A percentile compares a stretch with the other conserved stretches of the same genome.
phyloP scores from a whole-genome alignment of 1,140 invertebrate genomes.

The Bathynomus jamesi region DNA sequence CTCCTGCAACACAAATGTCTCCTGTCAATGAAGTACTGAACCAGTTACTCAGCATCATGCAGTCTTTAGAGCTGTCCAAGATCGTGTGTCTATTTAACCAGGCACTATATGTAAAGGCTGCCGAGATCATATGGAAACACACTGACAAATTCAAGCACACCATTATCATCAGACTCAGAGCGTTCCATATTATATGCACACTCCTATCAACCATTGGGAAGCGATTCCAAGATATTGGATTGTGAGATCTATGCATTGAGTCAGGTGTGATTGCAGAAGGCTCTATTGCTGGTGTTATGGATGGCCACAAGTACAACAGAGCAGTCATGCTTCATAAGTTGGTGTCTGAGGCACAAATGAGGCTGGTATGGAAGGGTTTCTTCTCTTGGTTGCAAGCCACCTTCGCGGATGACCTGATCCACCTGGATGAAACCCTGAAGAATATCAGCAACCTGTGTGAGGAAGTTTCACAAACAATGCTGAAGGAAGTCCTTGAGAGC shows the following conservation, averaged over 20 bases:
- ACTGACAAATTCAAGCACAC: neutral
- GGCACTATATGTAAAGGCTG: constrained; percentile 11
- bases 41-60: constrained; percentile 9
- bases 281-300: too few relatives aligned
- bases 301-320: too few relatives aligned
- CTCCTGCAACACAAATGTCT: constrained; percentile 11
- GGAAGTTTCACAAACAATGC: too few relatives aligned
- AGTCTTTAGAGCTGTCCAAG: constrained; percentile 3
- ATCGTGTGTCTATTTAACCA: constrained; percentile 16
- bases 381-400: too few relatives aligned
- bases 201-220: constrained; percentile 34
- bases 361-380: too few relatives aligned
- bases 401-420: too few relatives aligned
- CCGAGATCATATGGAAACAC: constrained; percentile 14
- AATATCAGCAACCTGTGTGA: too few relatives aligned
- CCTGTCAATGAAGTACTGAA: constrained; percentile 3
- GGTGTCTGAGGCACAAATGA: neutral
- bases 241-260: constrained; percentile 33
- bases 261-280: too few relatives aligned
- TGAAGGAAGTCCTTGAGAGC: too few relatives aligned
- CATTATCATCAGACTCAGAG: too few relatives aligned
- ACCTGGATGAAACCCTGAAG: too few relatives aligned
- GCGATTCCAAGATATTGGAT: constrained; percentile 34
- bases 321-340: constrained; percentile 25
- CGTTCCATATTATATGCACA: constrained; percentile 21